Evolutionary conservation across 2,113 vertebrate genomes (phyloP), one percentile per base, ranked within the genome.

Genomic region (Redunca redunca): DNA sequence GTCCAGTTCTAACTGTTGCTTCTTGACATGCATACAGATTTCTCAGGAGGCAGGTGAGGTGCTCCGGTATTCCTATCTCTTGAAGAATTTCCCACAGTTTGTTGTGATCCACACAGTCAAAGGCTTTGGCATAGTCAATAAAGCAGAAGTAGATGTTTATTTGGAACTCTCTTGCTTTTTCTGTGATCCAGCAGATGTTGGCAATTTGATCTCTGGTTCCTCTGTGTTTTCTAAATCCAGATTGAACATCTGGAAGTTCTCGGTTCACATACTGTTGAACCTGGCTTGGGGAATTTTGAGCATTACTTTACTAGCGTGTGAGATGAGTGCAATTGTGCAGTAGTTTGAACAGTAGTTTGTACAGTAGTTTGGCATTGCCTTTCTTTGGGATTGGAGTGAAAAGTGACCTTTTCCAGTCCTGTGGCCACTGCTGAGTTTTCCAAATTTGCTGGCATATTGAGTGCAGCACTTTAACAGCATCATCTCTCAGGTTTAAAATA

Each of bases 41-140:
- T 71, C n/a, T 40, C 19, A 40, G 67, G n/a, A 71, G 67, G 10
- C 67, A 71, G 67, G n/a, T 71, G 19, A 71, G 67, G 67, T 40
- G 10, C n/a, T 40, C n/a, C 10, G 0, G 19, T 12, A 12, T 40
- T 71, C 19, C 67, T 6, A 23, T 36, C 67, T 71, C 67, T 71
- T 71, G 67, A 71, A 71, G 19, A 71, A 71, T 71, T 71, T 71
- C 17, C 64, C n/a, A 23, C n/a, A 71, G 19, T 71, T 71, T 71
- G n/a, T 12, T 71, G 67, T 71, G 67, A 40, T 71, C 67, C n/a
- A 71, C 67, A 40, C 5, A 71, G n/a, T 71, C 17, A 71, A 12
- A 71, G n/a, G n/a, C n/a, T 23, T 71, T 71, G n/a, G 67, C 0
- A 0, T 71, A 71, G 19, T 71, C n/a, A 71, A 12, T 71, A 40